Evolutionary conservation across 2,888 invertebrate genomes (phyloP).

Genomic region (Ennomos fuscantarius): DNA sequence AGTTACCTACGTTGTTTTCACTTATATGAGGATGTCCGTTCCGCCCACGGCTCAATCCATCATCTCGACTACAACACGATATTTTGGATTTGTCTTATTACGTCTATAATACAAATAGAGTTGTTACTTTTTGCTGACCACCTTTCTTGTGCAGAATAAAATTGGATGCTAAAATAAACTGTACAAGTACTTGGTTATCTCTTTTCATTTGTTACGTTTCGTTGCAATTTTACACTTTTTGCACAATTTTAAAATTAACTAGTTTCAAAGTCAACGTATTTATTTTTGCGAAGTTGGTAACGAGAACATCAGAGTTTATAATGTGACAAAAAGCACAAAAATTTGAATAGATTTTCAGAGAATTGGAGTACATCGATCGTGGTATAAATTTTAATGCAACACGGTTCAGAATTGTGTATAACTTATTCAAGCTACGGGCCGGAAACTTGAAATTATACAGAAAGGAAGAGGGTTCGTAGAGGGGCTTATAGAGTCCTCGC

Average conservation of each 20-base stretch:
- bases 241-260: conserved; percentile 20
- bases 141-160: conserved; percentile 14
- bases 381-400: conserved; percentile 66
- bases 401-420: conserved; percentile 61
- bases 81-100: conserved; percentile 38
- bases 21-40: conserved; percentile 79
- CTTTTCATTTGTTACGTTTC: conserved; percentile 22
- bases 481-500: conserved; percentile 25
- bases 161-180: conserved; percentile 18
- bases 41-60: conserved; percentile 64
- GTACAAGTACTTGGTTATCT: conserved; percentile 13
- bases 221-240: conserved; percentile 28
- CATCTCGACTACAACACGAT: conserved; percentile 40
- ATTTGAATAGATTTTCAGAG: conserved; percentile 14
- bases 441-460: conserved; percentile 74
- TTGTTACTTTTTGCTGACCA: conserved; percentile 24
- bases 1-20: conserved; percentile 67
- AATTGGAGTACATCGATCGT: conserved; percentile 50
- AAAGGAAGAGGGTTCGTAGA: conserved; percentile 66
- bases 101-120: conserved; percentile 17
- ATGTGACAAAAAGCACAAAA: conserved; percentile 21
- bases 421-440: conserved; percentile 69
- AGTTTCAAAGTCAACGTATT: conserved; percentile 31
- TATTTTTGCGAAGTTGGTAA: conserved; percentile 22
- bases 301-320: conserved; percentile 17